A percentile compares a stretch with the other conserved stretches of the same genome.
Conservation (phyloP, 1,140 invertebrate species). For the Penaeus chinensis region DNA sequence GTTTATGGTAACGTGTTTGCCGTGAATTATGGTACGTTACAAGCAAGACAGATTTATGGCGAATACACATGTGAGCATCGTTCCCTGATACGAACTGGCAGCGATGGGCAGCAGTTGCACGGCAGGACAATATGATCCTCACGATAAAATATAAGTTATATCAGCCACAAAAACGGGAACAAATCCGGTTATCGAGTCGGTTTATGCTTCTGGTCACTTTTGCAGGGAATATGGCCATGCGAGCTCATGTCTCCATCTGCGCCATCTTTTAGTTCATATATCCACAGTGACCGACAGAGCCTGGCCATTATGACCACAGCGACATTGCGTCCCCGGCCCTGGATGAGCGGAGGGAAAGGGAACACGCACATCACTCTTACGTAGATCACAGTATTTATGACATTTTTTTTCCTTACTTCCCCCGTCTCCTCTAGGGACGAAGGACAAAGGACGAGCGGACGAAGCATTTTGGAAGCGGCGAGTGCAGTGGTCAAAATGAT, state of each 20-base stretch:
- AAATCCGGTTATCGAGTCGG: constrained; percentile 37
- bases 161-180: constrained; percentile 27
- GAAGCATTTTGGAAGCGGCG: too few relatives aligned
- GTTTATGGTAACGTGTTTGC: too few relatives aligned
- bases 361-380: not conserved
- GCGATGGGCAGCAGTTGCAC: constrained; percentile 11
- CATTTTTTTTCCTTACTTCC: not conserved
- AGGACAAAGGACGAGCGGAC: too few relatives aligned
- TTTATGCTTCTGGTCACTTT: constrained; percentile 24
- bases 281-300: too few relatives aligned
- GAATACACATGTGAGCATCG: too few relatives aligned
- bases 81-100: not conserved
- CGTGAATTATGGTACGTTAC: too few relatives aligned
- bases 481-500: constrained; percentile 9
- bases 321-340: too few relatives aligned
- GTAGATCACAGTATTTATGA: not conserved
- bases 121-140: constrained; percentile 23
- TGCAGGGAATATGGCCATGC: not conserved
- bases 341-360: too few relatives aligned
- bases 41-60: too few relatives aligned
- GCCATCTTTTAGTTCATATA: too few relatives aligned
- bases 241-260: not conserved
- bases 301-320: too few relatives aligned
- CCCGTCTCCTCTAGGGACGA: not conserved
- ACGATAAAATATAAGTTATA: constrained; percentile 50